Percentiles rank a stretch among this genome's conserved stretches.
phyloP scores from a whole-genome alignment of 2,113 vertebrate species.

The Chloroceryle aenea region DNA sequence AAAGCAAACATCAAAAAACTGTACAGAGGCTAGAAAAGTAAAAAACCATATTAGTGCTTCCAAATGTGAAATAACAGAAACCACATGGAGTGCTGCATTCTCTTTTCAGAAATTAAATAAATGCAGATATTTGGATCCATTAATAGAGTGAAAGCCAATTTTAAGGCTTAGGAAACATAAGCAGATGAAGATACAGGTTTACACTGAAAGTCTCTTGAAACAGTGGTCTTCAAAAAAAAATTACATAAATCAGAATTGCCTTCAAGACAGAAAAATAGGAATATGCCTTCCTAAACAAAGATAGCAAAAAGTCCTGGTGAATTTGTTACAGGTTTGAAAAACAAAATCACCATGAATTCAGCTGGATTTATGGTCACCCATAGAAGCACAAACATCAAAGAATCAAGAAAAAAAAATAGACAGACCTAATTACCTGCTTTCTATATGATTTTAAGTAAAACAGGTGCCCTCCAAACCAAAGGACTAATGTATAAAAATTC shows the following conservation, averaged over 20 bases:
- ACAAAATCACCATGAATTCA: background rate
- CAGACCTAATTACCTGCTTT: background rate
- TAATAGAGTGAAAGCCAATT: background rate
- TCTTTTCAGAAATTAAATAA: background rate
- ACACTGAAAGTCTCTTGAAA: background rate
- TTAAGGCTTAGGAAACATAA: background rate
- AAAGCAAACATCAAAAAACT: background rate
- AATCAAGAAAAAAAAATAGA: background rate
- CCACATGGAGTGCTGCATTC: accelerated
- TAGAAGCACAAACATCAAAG: background rate
- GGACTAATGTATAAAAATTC: background rate
- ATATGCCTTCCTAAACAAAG: background rate
- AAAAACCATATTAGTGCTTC: background rate
- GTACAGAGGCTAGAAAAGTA: background rate
- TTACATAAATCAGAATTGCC: background rate
- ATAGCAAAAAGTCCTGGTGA: background rate
- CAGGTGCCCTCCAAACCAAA: background rate
- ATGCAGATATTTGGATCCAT: background rate
- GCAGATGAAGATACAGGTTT: background rate
- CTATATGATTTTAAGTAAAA: background rate
- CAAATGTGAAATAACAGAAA: background rate
- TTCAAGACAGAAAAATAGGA: background rate
- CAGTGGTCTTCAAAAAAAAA: background rate
- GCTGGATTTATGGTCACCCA: background rate
- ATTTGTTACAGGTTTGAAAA: background rate